Evolutionary conservation across 1,140 invertebrate species (phyloP).

Genomic region (Magallana angulata): DNA sequence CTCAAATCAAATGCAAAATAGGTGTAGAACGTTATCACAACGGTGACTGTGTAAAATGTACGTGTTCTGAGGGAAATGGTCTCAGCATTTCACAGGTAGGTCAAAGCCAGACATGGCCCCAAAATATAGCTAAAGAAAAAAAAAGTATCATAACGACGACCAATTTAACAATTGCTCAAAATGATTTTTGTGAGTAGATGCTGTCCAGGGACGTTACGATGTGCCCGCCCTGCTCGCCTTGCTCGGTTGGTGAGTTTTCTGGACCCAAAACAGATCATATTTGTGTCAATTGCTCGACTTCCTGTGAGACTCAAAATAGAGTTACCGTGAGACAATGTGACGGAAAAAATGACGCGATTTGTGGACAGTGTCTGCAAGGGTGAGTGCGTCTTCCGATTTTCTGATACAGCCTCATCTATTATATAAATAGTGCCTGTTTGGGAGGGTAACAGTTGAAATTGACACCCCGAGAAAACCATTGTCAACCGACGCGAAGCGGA

Average conservation of each 20-base stretch:
- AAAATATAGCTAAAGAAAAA: background rate
- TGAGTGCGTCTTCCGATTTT: background rate
- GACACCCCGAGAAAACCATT: too few relatives aligned
- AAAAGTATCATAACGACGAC: too few relatives aligned
- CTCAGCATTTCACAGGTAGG: background rate
- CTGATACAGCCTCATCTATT: too few relatives aligned
- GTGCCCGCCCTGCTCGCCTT: background rate
- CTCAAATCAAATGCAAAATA: background rate
- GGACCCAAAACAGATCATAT: background rate
- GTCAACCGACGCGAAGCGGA: too few relatives aligned
- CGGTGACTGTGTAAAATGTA: background rate
- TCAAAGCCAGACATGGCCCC: background rate
- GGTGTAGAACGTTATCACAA: background rate
- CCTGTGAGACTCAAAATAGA: background rate
- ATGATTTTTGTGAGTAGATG: too few relatives aligned
- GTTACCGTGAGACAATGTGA: background rate
- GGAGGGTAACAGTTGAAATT: too few relatives aligned
- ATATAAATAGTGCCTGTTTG: too few relatives aligned
- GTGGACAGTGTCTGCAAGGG: background rate
- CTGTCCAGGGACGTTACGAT: background rate
- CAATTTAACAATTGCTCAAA: too few relatives aligned
- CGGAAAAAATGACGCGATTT: background rate
- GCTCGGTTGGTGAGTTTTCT: background rate
- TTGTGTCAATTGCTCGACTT: background rate
- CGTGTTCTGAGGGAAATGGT: background rate